A percentile compares a stretch with the other conserved stretches of the same genome.
Conservation (phyloP, 2,888 invertebrate genomes). For the Drosophila mimica region DNA sequence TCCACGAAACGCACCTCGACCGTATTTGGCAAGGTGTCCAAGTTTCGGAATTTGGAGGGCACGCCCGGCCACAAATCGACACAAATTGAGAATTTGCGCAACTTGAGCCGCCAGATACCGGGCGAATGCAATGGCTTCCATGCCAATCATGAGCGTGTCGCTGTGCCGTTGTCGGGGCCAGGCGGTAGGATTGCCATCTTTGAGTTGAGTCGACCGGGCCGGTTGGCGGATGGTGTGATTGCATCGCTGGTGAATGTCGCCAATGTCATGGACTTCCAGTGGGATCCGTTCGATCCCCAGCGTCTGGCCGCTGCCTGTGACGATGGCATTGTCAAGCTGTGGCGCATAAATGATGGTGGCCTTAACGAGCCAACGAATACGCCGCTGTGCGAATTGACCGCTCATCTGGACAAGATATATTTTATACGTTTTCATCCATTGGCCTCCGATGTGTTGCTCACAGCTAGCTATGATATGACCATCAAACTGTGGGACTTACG, state of each 20-base stretch:
- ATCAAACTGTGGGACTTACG: constrained; percentile 94
- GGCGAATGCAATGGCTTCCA: constrained; percentile 98
- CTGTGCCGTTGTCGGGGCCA: constrained; percentile 95
- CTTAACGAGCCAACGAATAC: constrained; percentile 92
- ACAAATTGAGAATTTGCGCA: constrained; percentile 96
- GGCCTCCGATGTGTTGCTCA: constrained; percentile 93
- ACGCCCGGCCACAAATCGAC: constrained; percentile 95
- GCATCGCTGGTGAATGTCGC: constrained; percentile 96
- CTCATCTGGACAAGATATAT: constrained; percentile 96
- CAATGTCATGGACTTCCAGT: constrained; percentile 95
- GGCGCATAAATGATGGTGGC: constrained; percentile 90
- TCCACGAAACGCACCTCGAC: constrained; percentile 94
- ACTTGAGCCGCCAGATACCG: constrained; percentile 95
- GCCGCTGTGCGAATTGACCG: constrained; percentile 89
- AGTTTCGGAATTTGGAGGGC: constrained; percentile 96
- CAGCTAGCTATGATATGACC: constrained; percentile 95
- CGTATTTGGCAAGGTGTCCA: constrained; percentile 94
- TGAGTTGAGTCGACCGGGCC: constrained; percentile 91
- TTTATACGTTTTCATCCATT: constrained; percentile 96
- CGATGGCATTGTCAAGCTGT: constrained; percentile 92
- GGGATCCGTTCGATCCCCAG: constrained; percentile 95
- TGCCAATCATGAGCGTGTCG: constrained; percentile 94
- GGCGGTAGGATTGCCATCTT: constrained; percentile 96
- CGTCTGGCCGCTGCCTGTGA: constrained; percentile 95
- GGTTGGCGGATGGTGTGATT: constrained; percentile 92